phyloP scores from a whole-genome alignment of 2,113 vertebrate genomes.

The Tupaia chinensis region DNA sequence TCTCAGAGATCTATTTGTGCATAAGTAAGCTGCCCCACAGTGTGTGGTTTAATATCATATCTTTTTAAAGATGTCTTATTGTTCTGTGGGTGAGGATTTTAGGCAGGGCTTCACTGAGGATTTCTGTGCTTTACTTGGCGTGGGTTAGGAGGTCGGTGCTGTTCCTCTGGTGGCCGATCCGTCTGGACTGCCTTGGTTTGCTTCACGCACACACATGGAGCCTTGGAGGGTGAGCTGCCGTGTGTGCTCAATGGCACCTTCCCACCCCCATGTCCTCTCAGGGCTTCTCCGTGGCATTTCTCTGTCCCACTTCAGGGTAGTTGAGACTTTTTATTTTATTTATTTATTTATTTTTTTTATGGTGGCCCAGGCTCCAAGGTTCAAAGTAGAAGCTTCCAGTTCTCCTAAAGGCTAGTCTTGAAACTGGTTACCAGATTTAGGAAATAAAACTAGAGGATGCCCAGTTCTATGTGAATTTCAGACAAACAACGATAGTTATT shows the following conservation, averaged over 20 bases:
- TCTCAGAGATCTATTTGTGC: background rate
- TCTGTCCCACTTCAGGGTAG: too few species aligned
- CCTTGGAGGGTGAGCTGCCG: background rate
- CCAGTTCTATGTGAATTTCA: background rate
- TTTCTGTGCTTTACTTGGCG: background rate
- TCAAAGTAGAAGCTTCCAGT: background rate
- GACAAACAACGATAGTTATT: background rate
- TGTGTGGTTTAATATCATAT: accelerated
- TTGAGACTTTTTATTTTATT: background rate
- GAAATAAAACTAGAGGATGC: background rate
- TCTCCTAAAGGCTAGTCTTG: background rate
- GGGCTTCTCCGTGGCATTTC: background rate
- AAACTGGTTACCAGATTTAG: background rate
- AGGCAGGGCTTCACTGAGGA: background rate
- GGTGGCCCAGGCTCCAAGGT: too few species aligned
- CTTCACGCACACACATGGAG: background rate
- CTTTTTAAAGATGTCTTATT: too few species aligned
- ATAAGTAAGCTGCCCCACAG: accelerated
- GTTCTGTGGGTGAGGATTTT: background rate
- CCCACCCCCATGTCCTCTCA: too few species aligned
- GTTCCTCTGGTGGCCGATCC: accelerated
- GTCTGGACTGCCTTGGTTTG: background rate
- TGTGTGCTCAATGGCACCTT: background rate
- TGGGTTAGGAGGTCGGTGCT: background rate
- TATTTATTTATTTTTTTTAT: too few species aligned